Base-by-base conservation (phyloP, 2,113 vertebrate genomes). In the mouse (Mus musculus) region DNA sequence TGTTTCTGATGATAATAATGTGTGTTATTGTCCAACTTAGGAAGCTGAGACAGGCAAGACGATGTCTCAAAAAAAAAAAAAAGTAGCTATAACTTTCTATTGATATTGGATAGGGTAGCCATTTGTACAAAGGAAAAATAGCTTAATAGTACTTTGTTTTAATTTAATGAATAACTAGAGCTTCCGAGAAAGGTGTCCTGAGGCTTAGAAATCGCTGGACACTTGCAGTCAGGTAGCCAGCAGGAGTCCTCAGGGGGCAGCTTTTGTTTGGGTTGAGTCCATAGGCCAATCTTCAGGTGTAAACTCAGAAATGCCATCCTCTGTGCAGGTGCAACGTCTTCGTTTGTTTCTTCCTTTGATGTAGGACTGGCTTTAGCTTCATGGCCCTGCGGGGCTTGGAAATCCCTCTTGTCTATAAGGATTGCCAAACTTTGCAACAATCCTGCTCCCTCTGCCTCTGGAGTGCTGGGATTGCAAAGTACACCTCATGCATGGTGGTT, bases 111-210 rank as follows among this genome's bases (percentile, higher is more conserved):
- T 67, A 90, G 9, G 42, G 52, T 75, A 77, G 54, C 67, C 28
- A 72, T 73, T 49, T n/a, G 3, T 69, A 71, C 59, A 76, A 36
- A 61, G 71, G 14, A 39, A 90, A 90, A 88, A 80, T 52, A 36
- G n/a, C 17, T 72, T 78, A 82, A 61, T 77, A 8, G 75, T 14
- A 77, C 49, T 95, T 49, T 52, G 72, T 69, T 96, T 80, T 46
- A 90, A 93, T 80, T 33, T 73, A 93, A 1, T 69, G 39, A n/a
- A 2, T 82, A 90, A 59, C 16, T 78, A 2, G 65, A 78, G 17
- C 49, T 95, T 94, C 54, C 39, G 59, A 86, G 63, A 95, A 93
- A 91, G 59, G 80, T 75, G 56, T 80, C 76, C 76, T 56, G 49
- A 42, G 20, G 28, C 26, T 73, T 89, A 14, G 46, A 73, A 17